Conservation (phyloP, 92 coral and sea anemone species). For the Hydrozoanthus gracilis region DNA sequence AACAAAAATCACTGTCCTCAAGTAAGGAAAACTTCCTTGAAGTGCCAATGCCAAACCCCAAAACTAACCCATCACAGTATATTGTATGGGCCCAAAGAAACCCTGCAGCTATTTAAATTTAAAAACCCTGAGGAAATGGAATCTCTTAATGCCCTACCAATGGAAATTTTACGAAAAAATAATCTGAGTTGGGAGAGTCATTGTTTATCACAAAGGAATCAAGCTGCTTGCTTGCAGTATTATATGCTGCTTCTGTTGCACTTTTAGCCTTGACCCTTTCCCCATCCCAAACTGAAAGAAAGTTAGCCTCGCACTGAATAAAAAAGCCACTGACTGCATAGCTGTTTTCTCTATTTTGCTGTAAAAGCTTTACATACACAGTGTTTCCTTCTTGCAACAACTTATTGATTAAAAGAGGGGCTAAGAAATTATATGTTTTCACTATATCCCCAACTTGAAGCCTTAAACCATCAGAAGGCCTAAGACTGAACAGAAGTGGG, state of each 20-base stretch:
- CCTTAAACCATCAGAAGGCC: too few relatives aligned
- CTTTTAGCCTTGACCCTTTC: slow-evolving; percentile 40
- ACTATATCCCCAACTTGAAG: too few relatives aligned
- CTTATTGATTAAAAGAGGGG: slow-evolving; percentile 47
- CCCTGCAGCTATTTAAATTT: slow-evolving; percentile 40
- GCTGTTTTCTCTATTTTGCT: not conserved
- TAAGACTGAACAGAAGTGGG: too few relatives aligned
- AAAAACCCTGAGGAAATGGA: slow-evolving; percentile 45
- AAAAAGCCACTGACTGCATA: slow-evolving; percentile 11
- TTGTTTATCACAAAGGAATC: slow-evolving; percentile 31
- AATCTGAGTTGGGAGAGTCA: slow-evolving; percentile 47
- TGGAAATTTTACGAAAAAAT: slow-evolving; percentile 26
- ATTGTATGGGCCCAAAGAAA: slow-evolving; percentile 50
- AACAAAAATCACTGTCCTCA: slow-evolving; percentile 45
- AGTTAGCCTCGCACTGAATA: slow-evolving; percentile 46
- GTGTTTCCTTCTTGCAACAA: slow-evolving; percentile 32
- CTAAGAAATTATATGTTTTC: not conserved
- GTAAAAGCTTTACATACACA: slow-evolving; percentile 35
- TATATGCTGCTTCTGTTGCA: slow-evolving; percentile 25
- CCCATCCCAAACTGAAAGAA: slow-evolving; percentile 46
- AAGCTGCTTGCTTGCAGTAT: slow-evolving; percentile 10
- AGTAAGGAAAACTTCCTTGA: slow-evolving; percentile 36
- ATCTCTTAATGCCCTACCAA: slow-evolving; percentile 41
- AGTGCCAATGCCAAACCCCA: slow-evolving; percentile 31
- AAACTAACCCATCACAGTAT: slow-evolving; percentile 42